Evolutionary conservation across 1,140 invertebrate genomes (phyloP), one percentile per base, ranked within the genome.

Genomic region (Drosophila sulfurigaster): DNA sequence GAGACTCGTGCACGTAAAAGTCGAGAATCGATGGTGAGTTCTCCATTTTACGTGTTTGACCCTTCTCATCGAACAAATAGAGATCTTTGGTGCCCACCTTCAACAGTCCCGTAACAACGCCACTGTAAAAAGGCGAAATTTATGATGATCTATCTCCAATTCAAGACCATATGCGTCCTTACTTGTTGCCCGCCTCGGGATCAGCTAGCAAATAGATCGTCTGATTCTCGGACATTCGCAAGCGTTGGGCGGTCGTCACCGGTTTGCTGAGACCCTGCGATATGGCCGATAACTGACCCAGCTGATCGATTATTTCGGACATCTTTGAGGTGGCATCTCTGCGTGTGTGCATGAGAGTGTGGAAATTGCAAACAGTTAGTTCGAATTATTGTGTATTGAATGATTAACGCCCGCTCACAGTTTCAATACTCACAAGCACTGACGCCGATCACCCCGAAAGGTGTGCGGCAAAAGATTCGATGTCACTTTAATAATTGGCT

Each of bases 51-150:
- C 95, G 95, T 78, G 96, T 94, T 49, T 94, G 93, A 7, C 95
- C 95, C 59, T 93, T 91, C 78, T 94, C 93, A 92, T 98, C 96
- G 90, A 96, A 96, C 35, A 98, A 94, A 92, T 97, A 98, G 8
- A 98, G 93, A 85, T 96, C 95, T 93, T 98, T 98, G 51, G 94
- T 94, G 49, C 97, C 97, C 7, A 97, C 95, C 94, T 98, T 98
- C 32, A 98, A 92, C 63, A 98, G 93, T 0, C 97, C 97, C 49
- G 97, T 94, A 10, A 97, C 94, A 52, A 93, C 93, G 16, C 96
- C 96, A 59, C 94, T 93, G 35, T 0, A 75, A 74, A 20, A 1
- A 32, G 6, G 6, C 30, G 30, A 2, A 38, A 62, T 15, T n/a
- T 20, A 57, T 45, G 11, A 5, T 25, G 20, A 4, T 25, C 20